Percentiles rank a stretch among this genome's conserved stretches.
phyloP scores from a whole-genome alignment of 1,140 invertebrate genomes.

The Listronotus bonariensis region DNA sequence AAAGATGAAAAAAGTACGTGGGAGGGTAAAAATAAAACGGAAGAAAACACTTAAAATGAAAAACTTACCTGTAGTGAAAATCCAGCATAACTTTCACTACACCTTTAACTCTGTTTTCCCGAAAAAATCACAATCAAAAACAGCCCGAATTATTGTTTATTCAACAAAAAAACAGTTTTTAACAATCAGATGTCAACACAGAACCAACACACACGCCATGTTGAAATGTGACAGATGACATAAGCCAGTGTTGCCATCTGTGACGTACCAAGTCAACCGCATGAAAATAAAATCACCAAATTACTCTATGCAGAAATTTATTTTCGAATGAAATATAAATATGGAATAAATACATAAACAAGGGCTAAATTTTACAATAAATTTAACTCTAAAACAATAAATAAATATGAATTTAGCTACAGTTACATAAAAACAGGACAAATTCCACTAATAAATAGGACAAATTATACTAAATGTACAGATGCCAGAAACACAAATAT shows the following conservation, averaged over 20 bases:
- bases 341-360: not conserved
- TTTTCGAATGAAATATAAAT: slow-evolving; percentile 5
- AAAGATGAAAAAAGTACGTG: slow-evolving; percentile 21
- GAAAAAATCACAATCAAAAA: slow-evolving; percentile 1
- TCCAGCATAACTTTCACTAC: not conserved
- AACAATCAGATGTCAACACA: slow-evolving; percentile 29
- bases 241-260: not conserved
- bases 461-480: too few relatives aligned
- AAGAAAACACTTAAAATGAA: not conserved
- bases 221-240: slow-evolving; percentile 16
- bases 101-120: not conserved
- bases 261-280: not conserved
- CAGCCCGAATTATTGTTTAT: not conserved
- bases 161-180: slow-evolving; percentile 16
- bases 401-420: slow-evolving; percentile 8
- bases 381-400: slow-evolving; percentile 8
- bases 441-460: too few relatives aligned
- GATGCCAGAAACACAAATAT: too few relatives aligned
- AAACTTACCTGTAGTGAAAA: slow-evolving; percentile 13
- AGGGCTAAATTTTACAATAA: not conserved
- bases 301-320: not conserved
- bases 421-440: not conserved
- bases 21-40: slow-evolving; percentile 31
- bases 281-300: not conserved
- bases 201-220: slow-evolving; percentile 19